Base-by-base conservation (phyloP, 2,888 invertebrate species). In the Microctonus brassicae region DNA sequence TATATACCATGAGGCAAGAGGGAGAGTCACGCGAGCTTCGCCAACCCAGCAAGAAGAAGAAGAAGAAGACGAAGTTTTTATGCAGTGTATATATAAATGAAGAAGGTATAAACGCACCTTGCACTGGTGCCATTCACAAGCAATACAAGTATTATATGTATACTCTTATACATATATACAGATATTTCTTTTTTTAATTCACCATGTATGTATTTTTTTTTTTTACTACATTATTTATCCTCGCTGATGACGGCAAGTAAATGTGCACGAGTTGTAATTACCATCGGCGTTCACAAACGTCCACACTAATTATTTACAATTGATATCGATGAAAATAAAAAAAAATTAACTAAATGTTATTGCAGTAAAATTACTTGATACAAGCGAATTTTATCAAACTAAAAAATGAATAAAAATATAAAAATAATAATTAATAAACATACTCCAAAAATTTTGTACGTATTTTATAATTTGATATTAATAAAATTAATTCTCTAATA, bases 11-110 rank as follows among this genome's bases (percentile, higher is more conserved):
- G 57, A 26, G 57, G 39, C 11, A 24, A 53, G 39, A 66, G 64
- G 66, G 36, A 34, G 62, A 70, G 70, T 70, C 70, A 70, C 70
- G 70, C 70, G 58, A 70, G 58, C 26, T 17, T 6, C 22, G n/a
- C 20, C 47, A 68, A 13, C 22, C 53, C 17, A 29, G 24, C n/a
- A 62, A 34, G 52, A 47, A 17, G 47, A 62, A 34, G 47, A 62
- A 34, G 29, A 29, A 29, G 29, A 29, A 7, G 29, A 29, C 29
- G 29, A 7, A 7, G 29, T n/a, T n/a, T 33, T 33, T 47, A 22
- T 36, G 33, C 20, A 66, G 33, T 22, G 39, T 39, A 39, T 13
- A 39, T 39, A 39, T 39, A 39, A 39, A 47, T 17, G 9, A 47
- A 47, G 9, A 47, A 47, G 7, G 17, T 2, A 17, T 1, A n/a